phyloP scores from a whole-genome alignment of 2,888 invertebrate species.

The Parthenolecanium corni region DNA sequence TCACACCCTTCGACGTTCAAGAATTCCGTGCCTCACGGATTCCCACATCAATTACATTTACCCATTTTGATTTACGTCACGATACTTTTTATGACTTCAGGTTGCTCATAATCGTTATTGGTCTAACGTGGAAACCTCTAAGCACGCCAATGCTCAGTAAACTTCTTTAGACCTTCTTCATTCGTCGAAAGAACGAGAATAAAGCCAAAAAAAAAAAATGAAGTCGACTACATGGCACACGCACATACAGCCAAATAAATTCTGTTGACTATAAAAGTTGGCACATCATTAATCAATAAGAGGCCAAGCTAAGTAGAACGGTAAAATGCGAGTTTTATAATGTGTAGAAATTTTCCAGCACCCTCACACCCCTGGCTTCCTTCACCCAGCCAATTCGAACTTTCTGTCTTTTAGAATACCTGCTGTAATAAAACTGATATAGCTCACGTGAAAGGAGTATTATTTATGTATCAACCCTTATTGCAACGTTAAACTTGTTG shows the following conservation, averaged over 20 bases:
- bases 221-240: conserved; percentile 18
- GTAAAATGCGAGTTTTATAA: conserved; percentile 28
- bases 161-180: background rate
- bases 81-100: conserved; percentile 21
- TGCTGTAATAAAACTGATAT: conserved; percentile 27
- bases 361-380: background rate
- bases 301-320: conserved; percentile 5
- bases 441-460: conserved; percentile 28
- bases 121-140: background rate
- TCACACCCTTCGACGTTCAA: no score
- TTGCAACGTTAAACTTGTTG: conserved; percentile 28
- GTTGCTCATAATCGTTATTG: conserved; percentile 4
- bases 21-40: no score
- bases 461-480: conserved; percentile 27
- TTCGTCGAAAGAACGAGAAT: background rate
- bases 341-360: conserved; percentile 22
- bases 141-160: conserved; percentile 2
- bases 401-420: background rate
- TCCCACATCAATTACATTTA: no score
- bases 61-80: conserved; percentile 21
- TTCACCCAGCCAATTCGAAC: background rate
- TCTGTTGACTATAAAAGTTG: conserved; percentile 28
- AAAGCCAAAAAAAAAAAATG: background rate
- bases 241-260: conserved; percentile 25
- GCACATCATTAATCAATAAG: conserved; percentile 28